Base-by-base conservation (phyloP, 2,888 invertebrate genomes). In the Lepas anatifera region DNA sequence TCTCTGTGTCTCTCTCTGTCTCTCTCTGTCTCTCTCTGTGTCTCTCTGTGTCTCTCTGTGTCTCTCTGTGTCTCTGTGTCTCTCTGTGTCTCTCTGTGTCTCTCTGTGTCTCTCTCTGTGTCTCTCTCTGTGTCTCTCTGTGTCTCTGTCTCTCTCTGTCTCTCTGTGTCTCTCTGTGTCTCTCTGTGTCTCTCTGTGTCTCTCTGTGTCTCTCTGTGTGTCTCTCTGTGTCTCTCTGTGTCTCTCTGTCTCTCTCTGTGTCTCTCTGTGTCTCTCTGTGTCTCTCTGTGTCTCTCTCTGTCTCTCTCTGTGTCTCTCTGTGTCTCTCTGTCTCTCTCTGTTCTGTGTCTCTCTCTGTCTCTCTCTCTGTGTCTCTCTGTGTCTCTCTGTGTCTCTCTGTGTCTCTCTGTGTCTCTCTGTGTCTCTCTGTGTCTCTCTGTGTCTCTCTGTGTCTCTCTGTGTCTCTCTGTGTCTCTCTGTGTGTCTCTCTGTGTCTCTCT, bases 21-120 rank as follows among this genome's bases (percentile, higher is more conserved):
- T 39, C 68, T 52, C 13, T 29, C 71, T 77, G 75, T 75, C 79
- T 85, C 85, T 85, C 85, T 85, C 85, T 85, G 84, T 80, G 77
- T 80, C 82, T 82, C 83, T 82, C 83, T 83, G 82, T 81, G 83
- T 76, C 75, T 76, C 79, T 79, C 79, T 79, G 79, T 79, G 72
- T 78, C 78, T 80, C 78, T 78, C 74, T 76, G 74, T 75, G 73
- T 76, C 76, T 76, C 73, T n/a, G n/a, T n/a, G n/a, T 39, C 39
- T 39, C 39, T 39, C 39, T 39, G 39, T 39, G 39, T 39, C 39
- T 39, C 39, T 39, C 8, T 39, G 39, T 39, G 8, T 39, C 39
- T 39, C 39, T 39, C 8, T 39, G 8, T 39, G 8, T 39, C 39
- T 39, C 8, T 39, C 8, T 39, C 39, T 39, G 8, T 39, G 8